phyloP scores from a whole-genome alignment of 2,113 vertebrate genomes.

The Eolophus roseicapilla region DNA sequence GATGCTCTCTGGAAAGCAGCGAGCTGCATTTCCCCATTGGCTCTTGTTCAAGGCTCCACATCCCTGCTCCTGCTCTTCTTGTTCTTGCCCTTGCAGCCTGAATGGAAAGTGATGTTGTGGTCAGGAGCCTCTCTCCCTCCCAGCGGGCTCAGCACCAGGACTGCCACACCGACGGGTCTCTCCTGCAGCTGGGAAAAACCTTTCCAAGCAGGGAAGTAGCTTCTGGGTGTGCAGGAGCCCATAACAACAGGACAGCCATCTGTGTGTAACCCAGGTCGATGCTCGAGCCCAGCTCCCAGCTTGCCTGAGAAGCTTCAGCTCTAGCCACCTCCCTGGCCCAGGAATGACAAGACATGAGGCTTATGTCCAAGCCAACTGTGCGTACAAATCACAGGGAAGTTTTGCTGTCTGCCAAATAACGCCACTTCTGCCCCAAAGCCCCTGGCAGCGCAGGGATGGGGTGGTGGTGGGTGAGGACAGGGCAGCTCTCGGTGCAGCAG shows the following conservation, averaged over 20 bases:
- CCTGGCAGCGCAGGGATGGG: fast-evolving
- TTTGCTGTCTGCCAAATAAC: neutral
- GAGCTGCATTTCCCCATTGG: neutral
- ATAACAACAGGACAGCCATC: fast-evolving
- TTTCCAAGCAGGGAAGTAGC: neutral
- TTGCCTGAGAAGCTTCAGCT: neutral
- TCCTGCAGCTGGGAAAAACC: neutral
- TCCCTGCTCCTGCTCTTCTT: neutral
- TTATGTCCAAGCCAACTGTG: fast-evolving
- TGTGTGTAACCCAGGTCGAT: fast-evolving
- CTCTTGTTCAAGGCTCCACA: neutral
- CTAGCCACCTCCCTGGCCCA: neutral
- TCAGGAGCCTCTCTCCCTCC: neutral
- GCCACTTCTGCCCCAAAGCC: neutral
- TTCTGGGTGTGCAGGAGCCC: fast-evolving
- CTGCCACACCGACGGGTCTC: fast-evolving
- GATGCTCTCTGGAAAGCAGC: neutral
- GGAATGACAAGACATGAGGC: neutral
- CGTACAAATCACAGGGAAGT: neutral
- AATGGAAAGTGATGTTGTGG: neutral
- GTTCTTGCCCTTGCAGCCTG: neutral
- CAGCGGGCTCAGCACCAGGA: fast-evolving
- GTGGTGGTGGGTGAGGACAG: neutral
- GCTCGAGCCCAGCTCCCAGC: neutral
- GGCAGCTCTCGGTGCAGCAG: fast-evolving